phyloP scores from a whole-genome alignment of 2,888 invertebrate species.

The Limnephilus lunatus region DNA sequence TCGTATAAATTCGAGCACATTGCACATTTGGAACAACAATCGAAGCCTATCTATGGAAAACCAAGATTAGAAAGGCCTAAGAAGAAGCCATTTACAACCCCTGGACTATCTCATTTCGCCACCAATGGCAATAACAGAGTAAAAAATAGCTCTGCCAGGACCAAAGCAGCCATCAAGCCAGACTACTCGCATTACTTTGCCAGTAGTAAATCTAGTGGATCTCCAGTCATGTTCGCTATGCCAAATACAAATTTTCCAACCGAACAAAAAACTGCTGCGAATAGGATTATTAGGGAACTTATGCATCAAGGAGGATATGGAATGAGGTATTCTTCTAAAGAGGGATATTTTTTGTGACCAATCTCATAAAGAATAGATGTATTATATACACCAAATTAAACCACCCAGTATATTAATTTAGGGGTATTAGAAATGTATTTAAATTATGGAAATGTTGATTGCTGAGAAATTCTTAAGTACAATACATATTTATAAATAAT shows the following conservation, averaged over 20 bases:
- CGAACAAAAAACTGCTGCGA: constrained; percentile 63
- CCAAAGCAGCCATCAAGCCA: constrained; percentile 55
- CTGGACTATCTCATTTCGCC: constrained; percentile 74
- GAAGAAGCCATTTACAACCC: constrained; percentile 73
- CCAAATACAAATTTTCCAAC: constrained; percentile 53
- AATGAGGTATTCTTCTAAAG: constrained; percentile 64
- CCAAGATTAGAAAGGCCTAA: constrained; percentile 69
- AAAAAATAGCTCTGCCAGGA: not conserved
- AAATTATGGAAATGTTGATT: not conserved
- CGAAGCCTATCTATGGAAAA: constrained; percentile 62
- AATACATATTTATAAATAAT: not conserved
- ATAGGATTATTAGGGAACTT: constrained; percentile 54
- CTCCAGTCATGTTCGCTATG: constrained; percentile 61
- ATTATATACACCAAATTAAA: not conserved
- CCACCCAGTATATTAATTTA: not conserved
- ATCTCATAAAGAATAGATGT: not conserved
- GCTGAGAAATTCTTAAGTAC: not conserved
- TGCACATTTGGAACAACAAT: constrained; percentile 67
- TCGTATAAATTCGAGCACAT: constrained; percentile 61
- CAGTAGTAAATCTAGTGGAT: constrained; percentile 46
- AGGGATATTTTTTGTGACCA: constrained; percentile 24
- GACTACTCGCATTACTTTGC: constrained; percentile 64
- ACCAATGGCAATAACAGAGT: constrained; percentile 63
- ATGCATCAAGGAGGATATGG: constrained; percentile 66
- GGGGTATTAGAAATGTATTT: not conserved